A percentile compares a stretch with the other conserved stretches of the same genome.
Evolutionary conservation across 1,140 invertebrate genomes (phyloP).

Genomic region (Lepidurus arcticus): DNA sequence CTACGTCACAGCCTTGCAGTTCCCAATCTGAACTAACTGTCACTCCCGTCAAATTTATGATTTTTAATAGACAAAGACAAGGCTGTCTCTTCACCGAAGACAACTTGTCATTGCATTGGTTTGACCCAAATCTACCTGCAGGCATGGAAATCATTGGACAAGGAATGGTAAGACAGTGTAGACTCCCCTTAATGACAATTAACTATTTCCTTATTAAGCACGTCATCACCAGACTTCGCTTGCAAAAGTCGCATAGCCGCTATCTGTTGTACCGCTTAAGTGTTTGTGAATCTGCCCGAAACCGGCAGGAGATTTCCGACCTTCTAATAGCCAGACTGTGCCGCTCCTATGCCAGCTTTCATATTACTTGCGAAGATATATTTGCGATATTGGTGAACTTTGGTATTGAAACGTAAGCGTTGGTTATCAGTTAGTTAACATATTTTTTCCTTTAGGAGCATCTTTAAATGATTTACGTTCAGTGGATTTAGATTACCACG

Average conservation of each 20-base stretch:
- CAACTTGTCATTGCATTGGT: not conserved
- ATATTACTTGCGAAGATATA: not conserved
- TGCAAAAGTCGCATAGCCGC: not conserved
- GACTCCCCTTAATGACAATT: not conserved
- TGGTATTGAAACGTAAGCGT: not conserved
- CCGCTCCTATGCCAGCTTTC: not conserved
- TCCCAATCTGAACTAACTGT: not conserved
- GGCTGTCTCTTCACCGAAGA: conserved; percentile 36
- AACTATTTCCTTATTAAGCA: not conserved
- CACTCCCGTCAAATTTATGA: conserved; percentile 38
- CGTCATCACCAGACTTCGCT: not conserved
- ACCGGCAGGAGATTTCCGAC: not conserved
- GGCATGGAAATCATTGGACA: not conserved
- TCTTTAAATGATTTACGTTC: too few species aligned
- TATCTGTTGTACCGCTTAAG: not conserved
- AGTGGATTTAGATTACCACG: too few species aligned
- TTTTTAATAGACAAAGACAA: conserved; percentile 44
- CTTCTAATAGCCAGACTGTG: not conserved
- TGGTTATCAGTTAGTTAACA: too few species aligned
- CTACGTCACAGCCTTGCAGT: not conserved
- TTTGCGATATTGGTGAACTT: not conserved
- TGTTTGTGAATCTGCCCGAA: not conserved
- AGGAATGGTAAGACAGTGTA: not conserved
- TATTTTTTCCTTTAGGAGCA: too few species aligned
- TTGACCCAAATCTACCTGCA: not conserved